Evolutionary conservation across 2,113 vertebrate genomes (phyloP).

Genomic region (Gymnobelideus leadbeateri): DNA sequence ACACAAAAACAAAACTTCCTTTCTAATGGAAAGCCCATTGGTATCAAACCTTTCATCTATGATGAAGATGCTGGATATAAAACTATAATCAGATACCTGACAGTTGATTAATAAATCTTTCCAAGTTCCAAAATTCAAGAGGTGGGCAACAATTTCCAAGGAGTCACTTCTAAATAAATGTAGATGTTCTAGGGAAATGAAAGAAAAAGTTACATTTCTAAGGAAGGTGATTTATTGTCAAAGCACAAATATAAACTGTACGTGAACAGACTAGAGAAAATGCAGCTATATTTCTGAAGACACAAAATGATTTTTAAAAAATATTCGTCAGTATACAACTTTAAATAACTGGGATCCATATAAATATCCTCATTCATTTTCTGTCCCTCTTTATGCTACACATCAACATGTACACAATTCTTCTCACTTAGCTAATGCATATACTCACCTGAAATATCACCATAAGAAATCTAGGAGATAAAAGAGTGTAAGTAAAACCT

Average conservation of each 20-base stretch:
- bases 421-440: not conserved
- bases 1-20: not conserved
- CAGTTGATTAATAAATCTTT: slow-evolving; percentile 61
- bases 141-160: slow-evolving; percentile 66
- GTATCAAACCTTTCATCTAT: not conserved
- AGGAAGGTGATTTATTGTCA: slow-evolving; percentile 67
- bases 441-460: not conserved
- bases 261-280: slow-evolving; percentile 62
- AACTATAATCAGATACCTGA: slow-evolving; percentile 55
- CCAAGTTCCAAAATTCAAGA: slow-evolving; percentile 58
- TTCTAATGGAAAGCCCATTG: not conserved
- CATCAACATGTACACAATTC: not conserved
- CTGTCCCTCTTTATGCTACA: not conserved
- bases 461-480: not conserved
- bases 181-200: slow-evolving; percentile 59
- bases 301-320: slow-evolving; percentile 54
- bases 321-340: slow-evolving; percentile 21
- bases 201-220: slow-evolving; percentile 52
- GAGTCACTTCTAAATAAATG: slow-evolving; percentile 50
- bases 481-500: slow-evolving; percentile 26
- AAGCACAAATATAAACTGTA: slow-evolving; percentile 58
- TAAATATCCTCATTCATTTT: not conserved
- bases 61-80: slow-evolving; percentile 48
- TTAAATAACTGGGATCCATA: slow-evolving; percentile 44
- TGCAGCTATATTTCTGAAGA: slow-evolving; percentile 49